Percentiles rank a stretch among this genome's conserved stretches.
Evolutionary conservation across 2,797 vertebrate genomes (phyloP).

Genomic region (Manis javanica): DNA sequence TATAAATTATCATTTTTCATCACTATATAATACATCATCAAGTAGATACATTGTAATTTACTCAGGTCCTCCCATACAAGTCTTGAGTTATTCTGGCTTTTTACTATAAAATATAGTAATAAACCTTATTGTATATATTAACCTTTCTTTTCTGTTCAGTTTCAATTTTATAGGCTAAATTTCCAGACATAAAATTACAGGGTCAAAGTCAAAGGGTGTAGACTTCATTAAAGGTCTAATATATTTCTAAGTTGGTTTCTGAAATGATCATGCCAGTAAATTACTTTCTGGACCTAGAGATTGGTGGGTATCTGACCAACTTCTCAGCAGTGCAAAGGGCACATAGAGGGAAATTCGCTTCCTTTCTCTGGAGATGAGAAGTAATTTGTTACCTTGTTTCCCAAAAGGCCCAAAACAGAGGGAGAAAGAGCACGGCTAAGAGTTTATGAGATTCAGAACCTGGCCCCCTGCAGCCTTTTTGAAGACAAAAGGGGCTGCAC

Average conservation of each 20-base stretch:
- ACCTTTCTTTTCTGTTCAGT: not conserved
- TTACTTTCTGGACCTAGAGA: not conserved
- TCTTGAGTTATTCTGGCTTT: not conserved
- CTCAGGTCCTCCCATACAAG: not conserved
- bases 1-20: not conserved
- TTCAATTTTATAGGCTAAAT: conserved; percentile 31
- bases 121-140: not conserved
- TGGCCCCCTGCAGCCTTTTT: not conserved
- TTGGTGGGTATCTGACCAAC: not conserved
- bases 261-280: not conserved
- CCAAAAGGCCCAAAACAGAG: not conserved
- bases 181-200: conserved; percentile 24
- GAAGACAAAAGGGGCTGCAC: not conserved
- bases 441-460: not conserved
- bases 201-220: not conserved
- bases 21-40: not conserved
- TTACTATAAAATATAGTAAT: not conserved
- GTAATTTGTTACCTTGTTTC: not conserved
- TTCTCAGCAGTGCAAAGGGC: not conserved
- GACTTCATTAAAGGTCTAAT: not conserved
- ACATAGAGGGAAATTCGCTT: not conserved
- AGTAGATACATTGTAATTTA: not conserved
- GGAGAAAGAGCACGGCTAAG: not conserved
- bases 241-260: not conserved
- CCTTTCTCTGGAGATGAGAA: not conserved